Base-by-base conservation (phyloP, 1,140 invertebrate species). In the Odontomachus brunneus region DNA sequence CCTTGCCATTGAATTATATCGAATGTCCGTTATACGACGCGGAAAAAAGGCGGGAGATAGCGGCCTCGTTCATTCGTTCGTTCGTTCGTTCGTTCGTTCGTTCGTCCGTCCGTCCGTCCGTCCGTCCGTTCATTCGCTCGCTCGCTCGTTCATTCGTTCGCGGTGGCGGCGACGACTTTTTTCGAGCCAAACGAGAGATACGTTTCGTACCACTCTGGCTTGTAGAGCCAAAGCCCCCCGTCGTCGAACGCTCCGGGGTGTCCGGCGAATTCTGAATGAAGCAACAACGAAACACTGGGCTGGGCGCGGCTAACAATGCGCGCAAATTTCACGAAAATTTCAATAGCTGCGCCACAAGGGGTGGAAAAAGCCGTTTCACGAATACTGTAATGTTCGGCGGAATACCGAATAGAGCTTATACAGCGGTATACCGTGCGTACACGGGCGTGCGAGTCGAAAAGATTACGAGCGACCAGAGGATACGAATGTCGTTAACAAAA, bases 41-140 rank as follows among this genome's bases (percentile, higher is more conserved):
- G 65, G 69, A 72, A 83, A 82, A 82, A 82, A 57, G 44, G n/a
- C 24, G 12, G 19, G 19, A 76, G 82, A 65, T 87, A 73, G 69
- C 71, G 55, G 48, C 62, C 26, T 15, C 49, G 53, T 44, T 44
- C 5, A 5, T 33, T 5, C 29, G 29, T 33, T 5, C 29, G 29
- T 33, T 33, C 29, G 29, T 5, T 33, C 29, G 29, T 5, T 33
- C 38, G 63, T 33, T 17, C 19, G 26, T 24, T 44, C 63, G 3
- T 60, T n/a, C 29, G 69, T 17, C 33, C 51, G 83, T n/a, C n/a
- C 5, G 29, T 33, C 29, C 29, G 29, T 33, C 29, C 29, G 29
- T 33, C n/a, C 5, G 29, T 33, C 29, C 29, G 29, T 33, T 5
- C 29, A 5, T 33, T 33, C 29, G 29, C 29, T 33, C 29, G 29